These are phyloP conservation scores for Athalia rosae DNA, from an alignment of 2,888 invertebrate species.

Conservation along the genomic window DNA sequence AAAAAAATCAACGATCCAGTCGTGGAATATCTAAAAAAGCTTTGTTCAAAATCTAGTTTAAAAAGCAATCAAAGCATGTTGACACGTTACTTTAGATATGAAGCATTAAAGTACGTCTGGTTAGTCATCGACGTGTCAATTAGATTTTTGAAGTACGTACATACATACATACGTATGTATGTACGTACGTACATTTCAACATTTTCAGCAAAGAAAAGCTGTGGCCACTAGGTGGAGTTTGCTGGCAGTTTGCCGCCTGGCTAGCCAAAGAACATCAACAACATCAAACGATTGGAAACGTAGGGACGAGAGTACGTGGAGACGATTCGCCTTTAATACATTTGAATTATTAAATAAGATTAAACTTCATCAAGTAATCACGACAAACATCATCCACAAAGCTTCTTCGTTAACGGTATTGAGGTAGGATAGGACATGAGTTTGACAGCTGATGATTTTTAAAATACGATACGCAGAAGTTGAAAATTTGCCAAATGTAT, in stretches of 20 bases:
- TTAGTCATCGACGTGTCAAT: conserved; percentile 36
- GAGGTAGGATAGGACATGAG: neutral
- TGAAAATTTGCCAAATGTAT: conserved; percentile 56
- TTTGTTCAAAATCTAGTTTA: neutral
- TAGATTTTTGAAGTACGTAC: conserved; percentile 33
- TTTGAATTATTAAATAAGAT: no score
- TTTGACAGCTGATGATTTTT: conserved; percentile 15
- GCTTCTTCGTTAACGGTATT: neutral
- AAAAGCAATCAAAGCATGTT: conserved; percentile 5
- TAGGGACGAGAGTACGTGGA: no score
- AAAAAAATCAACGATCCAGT: neutral
- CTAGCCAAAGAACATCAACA: no score
- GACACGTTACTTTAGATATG: conserved; percentile 10
- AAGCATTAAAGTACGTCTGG: neutral
- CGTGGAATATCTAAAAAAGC: neutral
- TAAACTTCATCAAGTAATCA: no score
- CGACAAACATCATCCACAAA: neutral
- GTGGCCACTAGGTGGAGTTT: no score
- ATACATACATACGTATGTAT: no score
- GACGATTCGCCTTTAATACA: no score
- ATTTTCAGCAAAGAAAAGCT: no score
- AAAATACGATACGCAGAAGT: conserved; percentile 9
- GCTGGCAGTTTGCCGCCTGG: no score
- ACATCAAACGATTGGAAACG: no score
- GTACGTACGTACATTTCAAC: no score